phyloP scores from a whole-genome alignment of 1,140 invertebrate genomes.

The Leptestheria dahalacensis region DNA sequence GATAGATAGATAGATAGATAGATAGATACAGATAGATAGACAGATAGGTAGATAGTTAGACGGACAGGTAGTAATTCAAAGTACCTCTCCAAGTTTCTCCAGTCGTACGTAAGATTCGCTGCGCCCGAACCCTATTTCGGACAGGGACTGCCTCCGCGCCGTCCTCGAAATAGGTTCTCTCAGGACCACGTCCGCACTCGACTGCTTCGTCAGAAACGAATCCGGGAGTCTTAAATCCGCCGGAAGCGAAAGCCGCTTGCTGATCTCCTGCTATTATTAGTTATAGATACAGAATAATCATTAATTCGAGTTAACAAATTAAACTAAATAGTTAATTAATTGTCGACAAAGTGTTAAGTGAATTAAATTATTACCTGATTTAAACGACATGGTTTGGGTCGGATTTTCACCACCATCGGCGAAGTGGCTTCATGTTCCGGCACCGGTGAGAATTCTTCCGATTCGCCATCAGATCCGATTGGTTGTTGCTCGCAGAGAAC shows the following conservation, averaged over 20 bases:
- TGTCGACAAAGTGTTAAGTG: too few relatives aligned
- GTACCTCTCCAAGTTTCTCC: conserved; percentile 49
- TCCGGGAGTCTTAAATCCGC: conserved; percentile 46
- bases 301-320: neutral
- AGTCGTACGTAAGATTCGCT: conserved; percentile 57
- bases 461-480: conserved; percentile 43
- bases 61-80: neutral
- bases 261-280: conserved; percentile 35
- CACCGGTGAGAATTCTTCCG: conserved; percentile 39
- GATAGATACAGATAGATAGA: too few relatives aligned
- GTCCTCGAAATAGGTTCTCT: conserved; percentile 38
- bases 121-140: conserved; percentile 58
- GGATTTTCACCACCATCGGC: conserved; percentile 32
- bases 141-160: conserved; percentile 41
- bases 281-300: conserved; percentile 7
- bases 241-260: conserved; percentile 46
- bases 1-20: neutral
- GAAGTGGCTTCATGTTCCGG: conserved; percentile 37
- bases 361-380: conserved; percentile 30
- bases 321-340: too few relatives aligned
- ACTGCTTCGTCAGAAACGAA: conserved; percentile 39
- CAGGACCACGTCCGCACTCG: conserved; percentile 31
- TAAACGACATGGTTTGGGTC: conserved; percentile 27
- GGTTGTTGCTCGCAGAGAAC: conserved; percentile 42
- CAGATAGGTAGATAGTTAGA: neutral